Conservation (phyloP, 1,140 invertebrate genomes). For the Zelostemma sp. region DNA sequence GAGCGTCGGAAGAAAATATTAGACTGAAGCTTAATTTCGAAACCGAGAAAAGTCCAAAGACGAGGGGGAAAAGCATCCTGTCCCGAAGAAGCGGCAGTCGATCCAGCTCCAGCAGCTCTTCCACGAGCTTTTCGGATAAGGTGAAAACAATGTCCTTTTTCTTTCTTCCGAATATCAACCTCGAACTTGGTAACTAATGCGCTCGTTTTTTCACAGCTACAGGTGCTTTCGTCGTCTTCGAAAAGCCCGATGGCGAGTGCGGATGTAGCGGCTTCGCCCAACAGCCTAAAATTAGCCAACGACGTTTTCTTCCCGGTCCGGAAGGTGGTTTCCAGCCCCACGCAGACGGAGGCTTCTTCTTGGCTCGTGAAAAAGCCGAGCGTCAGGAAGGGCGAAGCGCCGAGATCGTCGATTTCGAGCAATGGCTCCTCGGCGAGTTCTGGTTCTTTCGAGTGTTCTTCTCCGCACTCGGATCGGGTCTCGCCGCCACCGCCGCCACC, state of each 20-base stretch:
- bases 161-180: constrained; percentile 3
- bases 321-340: constrained; percentile 64
- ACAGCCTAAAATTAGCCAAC: constrained; percentile 1
- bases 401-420: constrained; percentile 32
- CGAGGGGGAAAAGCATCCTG: constrained; percentile 36
- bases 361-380: constrained; percentile 36
- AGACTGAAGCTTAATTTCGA: constrained; percentile 4
- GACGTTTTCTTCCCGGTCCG: constrained; percentile 24
- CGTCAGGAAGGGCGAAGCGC: constrained; percentile 32
- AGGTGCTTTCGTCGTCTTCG: constrained; percentile 22
- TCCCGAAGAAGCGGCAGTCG: constrained; percentile 56
- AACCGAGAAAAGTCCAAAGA: constrained; percentile 28
- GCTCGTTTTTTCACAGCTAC: too few species aligned
- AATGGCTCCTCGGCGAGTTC: constrained; percentile 36
- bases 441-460: constrained; percentile 51
- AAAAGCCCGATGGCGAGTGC: neutral
- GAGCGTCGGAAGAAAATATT: constrained; percentile 21
- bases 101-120: constrained; percentile 56
- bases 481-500: constrained; percentile 61
- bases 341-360: constrained; percentile 59
- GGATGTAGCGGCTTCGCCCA: too few species aligned
- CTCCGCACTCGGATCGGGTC: constrained; percentile 55
- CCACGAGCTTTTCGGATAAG: constrained; percentile 50
- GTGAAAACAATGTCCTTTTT: constrained; percentile 14
- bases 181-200: too few species aligned